Evolutionary conservation across 2,113 vertebrate genomes (phyloP).

Genomic region (Anoura caudifer): DNA sequence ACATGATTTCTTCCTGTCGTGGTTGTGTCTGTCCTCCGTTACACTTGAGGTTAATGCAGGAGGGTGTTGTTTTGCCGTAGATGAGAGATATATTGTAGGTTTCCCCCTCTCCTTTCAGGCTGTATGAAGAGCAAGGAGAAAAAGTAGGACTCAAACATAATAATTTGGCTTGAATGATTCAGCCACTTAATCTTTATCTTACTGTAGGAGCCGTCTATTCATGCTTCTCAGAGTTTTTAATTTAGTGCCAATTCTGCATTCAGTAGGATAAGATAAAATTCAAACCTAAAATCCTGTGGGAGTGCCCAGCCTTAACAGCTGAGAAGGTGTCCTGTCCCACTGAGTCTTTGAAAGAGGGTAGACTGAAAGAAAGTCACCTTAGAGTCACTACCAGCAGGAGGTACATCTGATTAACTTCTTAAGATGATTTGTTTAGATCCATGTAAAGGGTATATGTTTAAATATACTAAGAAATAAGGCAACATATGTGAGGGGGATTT

Average conservation of each 20-base stretch:
- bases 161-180: conserved; percentile 27
- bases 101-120: not conserved
- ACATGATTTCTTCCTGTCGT: not conserved
- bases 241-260: not conserved
- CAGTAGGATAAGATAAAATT: conserved; percentile 1
- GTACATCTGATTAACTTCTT: conserved; percentile 12
- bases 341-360: not conserved
- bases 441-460: not conserved
- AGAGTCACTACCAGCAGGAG: not conserved
- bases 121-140: not conserved
- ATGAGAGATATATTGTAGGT: not conserved
- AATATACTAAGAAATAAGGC: not conserved
- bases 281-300: not conserved
- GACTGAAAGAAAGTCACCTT: not conserved
- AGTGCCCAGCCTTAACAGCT: not conserved
- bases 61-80: not conserved
- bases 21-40: not conserved
- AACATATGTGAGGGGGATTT: not conserved
- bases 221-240: not conserved
- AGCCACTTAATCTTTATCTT: conserved; percentile 6
- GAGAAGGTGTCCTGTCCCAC: not conserved
- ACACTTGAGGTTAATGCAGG: not conserved
- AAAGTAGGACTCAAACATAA: not conserved
- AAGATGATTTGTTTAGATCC: conserved; percentile 19
- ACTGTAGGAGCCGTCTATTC: not conserved